phyloP scores from a whole-genome alignment of 2,888 invertebrate species.

The Nomada ruficornis region DNA sequence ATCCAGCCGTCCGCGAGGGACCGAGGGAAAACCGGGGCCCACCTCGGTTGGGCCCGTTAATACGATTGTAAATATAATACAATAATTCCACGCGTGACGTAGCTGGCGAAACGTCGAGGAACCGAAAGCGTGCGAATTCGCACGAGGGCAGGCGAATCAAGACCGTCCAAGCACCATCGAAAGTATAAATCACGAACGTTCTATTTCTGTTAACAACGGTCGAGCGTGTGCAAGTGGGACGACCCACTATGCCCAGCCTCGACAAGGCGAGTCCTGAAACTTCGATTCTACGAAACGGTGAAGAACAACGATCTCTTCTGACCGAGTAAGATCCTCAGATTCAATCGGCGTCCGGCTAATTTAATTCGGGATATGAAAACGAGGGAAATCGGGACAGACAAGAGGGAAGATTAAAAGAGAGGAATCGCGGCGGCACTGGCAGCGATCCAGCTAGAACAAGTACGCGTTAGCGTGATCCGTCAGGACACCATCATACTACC shows the following conservation, averaged over 20 bases:
- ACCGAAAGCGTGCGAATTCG: constrained; percentile 23
- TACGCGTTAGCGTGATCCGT: constrained; percentile 24
- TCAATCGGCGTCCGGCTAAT: not conserved
- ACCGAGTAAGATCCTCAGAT: not conserved
- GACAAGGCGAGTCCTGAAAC: constrained; percentile 23
- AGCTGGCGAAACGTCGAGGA: constrained; percentile 1
- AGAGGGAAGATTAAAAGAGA: constrained; percentile 38
- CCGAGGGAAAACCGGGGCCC: too few relatives aligned
- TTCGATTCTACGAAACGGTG: too few relatives aligned
- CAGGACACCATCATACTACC: constrained; percentile 3
- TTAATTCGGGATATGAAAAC: not conserved
- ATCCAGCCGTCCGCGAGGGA: too few relatives aligned
- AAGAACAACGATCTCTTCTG: too few relatives aligned
- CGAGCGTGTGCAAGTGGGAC: constrained; percentile 40
- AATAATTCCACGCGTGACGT: not conserved
- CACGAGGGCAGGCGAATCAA: constrained; percentile 36
- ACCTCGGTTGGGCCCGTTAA: too few relatives aligned
- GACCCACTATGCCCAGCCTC: constrained; percentile 15
- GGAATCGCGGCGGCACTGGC: constrained; percentile 37
- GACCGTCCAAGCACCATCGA: constrained; percentile 4
- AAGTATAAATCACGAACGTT: constrained; percentile 49
- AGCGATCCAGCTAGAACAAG: constrained; percentile 32
- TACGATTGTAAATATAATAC: not conserved
- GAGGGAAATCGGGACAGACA: not conserved
- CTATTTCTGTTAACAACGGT: constrained; percentile 51